Evolutionary conservation across 37 sponge, comb jelly and placozoan genomes (phyloP).

Genomic region (Geodia barretti): DNA sequence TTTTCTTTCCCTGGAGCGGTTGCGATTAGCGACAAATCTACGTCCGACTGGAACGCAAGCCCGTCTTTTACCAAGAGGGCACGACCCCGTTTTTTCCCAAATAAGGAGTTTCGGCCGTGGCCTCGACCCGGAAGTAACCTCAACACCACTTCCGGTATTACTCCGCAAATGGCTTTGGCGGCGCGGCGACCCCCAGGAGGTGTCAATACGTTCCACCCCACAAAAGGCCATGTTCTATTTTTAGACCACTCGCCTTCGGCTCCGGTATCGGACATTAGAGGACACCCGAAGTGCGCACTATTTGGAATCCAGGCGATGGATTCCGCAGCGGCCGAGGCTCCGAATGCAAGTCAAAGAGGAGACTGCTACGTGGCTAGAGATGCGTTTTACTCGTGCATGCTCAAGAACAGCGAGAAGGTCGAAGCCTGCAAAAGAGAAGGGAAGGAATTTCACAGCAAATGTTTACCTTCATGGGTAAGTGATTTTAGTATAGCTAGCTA

Average conservation of each 20-base stretch:
- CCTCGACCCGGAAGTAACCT: slow-evolving; percentile 3
- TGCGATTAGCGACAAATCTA: too few species aligned
- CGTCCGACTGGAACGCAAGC: too few species aligned
- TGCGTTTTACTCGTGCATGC: slow-evolving; percentile 62
- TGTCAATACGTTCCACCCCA: slow-evolving; percentile 49
- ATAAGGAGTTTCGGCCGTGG: slow-evolving; percentile 18
- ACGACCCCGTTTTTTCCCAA: slow-evolving; percentile 16
- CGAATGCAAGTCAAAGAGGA: slow-evolving; percentile 39
- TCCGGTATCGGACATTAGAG: too few species aligned
- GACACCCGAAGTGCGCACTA: not conserved
- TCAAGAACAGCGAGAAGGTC: slow-evolving; percentile 19
- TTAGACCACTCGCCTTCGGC: slow-evolving; percentile 2
- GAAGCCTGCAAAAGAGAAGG: slow-evolving; percentile 21
- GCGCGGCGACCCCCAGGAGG: not conserved
- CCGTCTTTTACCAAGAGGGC: not conserved
- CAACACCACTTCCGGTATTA: not conserved
- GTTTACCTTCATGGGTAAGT: slow-evolving; percentile 77
- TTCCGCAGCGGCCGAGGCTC: slow-evolving; percentile 37
- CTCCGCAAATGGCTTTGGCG: not conserved
- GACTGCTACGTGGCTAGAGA: slow-evolving; percentile 70
- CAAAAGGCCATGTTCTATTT: slow-evolving; percentile 8
- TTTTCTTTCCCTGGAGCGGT: too few species aligned
- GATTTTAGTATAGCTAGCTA: not conserved
- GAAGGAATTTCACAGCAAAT: slow-evolving; percentile 51
- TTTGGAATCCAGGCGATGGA: slow-evolving; percentile 7